Evolutionary conservation across 2,888 invertebrate genomes (phyloP).

Genomic region (Drosophila planitibia): DNA sequence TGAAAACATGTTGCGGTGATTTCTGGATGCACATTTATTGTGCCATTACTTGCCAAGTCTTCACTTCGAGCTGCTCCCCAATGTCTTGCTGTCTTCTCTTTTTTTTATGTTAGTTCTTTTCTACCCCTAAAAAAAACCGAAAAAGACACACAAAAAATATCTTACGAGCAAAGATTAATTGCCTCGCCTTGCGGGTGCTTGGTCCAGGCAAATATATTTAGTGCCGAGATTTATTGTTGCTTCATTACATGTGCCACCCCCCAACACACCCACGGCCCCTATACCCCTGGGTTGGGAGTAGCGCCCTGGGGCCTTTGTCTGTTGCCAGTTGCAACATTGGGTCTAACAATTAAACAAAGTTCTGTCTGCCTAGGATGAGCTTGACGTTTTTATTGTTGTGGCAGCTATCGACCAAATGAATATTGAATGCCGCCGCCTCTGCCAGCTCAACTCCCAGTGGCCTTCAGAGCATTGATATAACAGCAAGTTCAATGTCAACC

Average conservation of each 20-base stretch:
- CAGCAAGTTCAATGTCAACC: slow-evolving; percentile 77
- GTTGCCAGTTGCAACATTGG: slow-evolving; percentile 49
- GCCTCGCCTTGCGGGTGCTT: slow-evolving; percentile 50
- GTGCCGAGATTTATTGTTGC: slow-evolving; percentile 77
- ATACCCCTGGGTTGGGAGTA: background rate
- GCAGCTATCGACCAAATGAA: slow-evolving; percentile 68
- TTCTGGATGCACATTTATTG: slow-evolving; percentile 75
- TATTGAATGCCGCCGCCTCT: slow-evolving; percentile 63
- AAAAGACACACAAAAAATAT: slow-evolving; percentile 21
- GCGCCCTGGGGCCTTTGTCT: slow-evolving; percentile 33
- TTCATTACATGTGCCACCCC: slow-evolving; percentile 58
- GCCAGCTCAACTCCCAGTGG: slow-evolving; percentile 25
- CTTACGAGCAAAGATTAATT: slow-evolving; percentile 68
- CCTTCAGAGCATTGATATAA: slow-evolving; percentile 66
- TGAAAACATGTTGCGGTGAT: slow-evolving; percentile 40
- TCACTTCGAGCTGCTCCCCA: slow-evolving; percentile 41
- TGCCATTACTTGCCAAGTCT: slow-evolving; percentile 59
- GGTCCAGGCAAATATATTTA: slow-evolving; percentile 70
- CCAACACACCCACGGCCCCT: background rate
- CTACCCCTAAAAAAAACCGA: slow-evolving; percentile 13
- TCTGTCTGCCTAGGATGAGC: slow-evolving; percentile 34
- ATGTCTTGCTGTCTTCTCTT: slow-evolving; percentile 47
- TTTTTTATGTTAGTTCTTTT: slow-evolving; percentile 39
- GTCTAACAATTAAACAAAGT: slow-evolving; percentile 72
- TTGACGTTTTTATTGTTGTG: slow-evolving; percentile 74